These are phyloP conservation scores for Phylloscopus trochilus DNA, from an alignment of 2,113 vertebrate species.

Conservation along the genomic window DNA sequence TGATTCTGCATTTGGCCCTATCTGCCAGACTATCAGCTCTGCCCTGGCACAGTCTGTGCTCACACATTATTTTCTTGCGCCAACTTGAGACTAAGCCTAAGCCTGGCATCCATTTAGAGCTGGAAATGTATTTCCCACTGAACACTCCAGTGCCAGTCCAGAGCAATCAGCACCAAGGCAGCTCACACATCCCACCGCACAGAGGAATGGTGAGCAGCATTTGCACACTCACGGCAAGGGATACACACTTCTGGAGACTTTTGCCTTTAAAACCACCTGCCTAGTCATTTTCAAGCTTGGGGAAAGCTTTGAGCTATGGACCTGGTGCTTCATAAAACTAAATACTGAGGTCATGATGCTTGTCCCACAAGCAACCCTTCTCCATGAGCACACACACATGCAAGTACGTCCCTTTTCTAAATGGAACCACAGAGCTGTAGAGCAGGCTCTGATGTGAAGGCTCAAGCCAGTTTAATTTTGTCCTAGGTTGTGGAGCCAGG, in stretches of 20 bases:
- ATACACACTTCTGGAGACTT: background rate
- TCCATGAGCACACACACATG: background rate
- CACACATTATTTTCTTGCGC: background rate
- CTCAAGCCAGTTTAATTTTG: background rate
- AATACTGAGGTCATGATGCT: background rate
- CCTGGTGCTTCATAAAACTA: background rate
- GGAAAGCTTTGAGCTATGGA: background rate
- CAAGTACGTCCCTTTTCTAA: background rate
- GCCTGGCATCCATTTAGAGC: background rate
- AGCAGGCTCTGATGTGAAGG: background rate
- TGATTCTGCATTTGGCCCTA: rapidly evolving
- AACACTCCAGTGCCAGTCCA: background rate
- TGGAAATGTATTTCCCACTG: background rate
- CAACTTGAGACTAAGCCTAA: background rate
- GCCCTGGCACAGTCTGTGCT: background rate
- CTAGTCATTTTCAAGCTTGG: background rate
- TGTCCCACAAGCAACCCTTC: background rate
- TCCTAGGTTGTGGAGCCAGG: too few relatives aligned
- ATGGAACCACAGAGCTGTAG: background rate
- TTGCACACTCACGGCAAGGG: background rate
- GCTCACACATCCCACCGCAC: background rate
- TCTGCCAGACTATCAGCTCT: background rate
- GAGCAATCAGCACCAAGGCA: background rate
- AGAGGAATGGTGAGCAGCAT: background rate
- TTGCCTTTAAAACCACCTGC: background rate